Base-by-base conservation (phyloP, 2,888 invertebrate species). In the Amblyteles armatorius region DNA sequence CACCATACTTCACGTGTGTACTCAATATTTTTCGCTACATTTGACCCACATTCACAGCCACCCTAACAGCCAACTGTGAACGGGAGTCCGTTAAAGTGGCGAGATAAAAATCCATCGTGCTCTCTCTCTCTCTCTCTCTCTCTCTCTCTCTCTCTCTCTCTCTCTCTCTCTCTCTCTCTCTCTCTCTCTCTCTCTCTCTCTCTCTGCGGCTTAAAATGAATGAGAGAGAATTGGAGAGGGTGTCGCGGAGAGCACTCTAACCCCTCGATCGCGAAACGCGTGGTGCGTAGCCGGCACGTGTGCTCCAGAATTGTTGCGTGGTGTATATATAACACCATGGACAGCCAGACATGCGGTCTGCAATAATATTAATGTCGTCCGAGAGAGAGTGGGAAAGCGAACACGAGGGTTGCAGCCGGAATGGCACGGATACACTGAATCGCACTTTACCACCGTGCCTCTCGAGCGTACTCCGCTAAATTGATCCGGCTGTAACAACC, bases 11-110 rank as follows among this genome's bases (percentile, higher is more conserved):
- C 65, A 33, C 76, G 44, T 29, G 13, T 60, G 83, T 55, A 67
- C 80, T 80, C 68, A 73, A 81, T 83, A 79, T 78, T 86, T 83
- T 83, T 81, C 83, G 55, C 55, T 74, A 83, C 83, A 78, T 83
- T 82, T 83, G 83, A 78, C 80, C 83, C 55, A 81, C 83, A 86
- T 83, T 68, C 73, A 74, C 48, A 36, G 65, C 52, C 26, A 74
- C 82, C 82, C 82, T 68, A 85, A 67, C 67, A 48, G 52, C 69
- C 68, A 16, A 13, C 40, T 26, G 22, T 19, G 55, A 63, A 78
- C 65, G 60, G 19, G 48, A 77, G 67, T 79, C 76, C 67, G 79
- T 82, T 79, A 65, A 77, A 72, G 76, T 76, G 79, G 67, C 79
- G 69, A 71, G 71, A 29, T 52, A 65, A 50, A 57, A 44, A 67